A percentile compares a stretch with the other conserved stretches of the same genome.
Evolutionary conservation across 2,113 vertebrate genomes (phyloP).

Genomic region (Synodontis membranacea): DNA sequence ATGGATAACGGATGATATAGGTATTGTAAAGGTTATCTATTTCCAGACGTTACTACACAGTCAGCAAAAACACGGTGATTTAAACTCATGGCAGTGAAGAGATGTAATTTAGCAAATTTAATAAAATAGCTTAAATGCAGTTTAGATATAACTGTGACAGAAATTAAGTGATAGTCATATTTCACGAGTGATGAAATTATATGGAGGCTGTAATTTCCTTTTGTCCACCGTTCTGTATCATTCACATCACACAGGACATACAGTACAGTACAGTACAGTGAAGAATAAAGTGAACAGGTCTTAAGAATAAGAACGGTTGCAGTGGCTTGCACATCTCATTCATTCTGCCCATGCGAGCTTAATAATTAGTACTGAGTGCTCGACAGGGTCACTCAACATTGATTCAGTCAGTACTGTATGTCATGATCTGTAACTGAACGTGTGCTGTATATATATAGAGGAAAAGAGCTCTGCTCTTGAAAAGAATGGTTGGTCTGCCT

Average conservation of each 20-base stretch:
- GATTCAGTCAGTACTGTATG: slow-evolving; percentile 2
- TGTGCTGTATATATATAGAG: not conserved
- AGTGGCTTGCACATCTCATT: not conserved
- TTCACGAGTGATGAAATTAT: not conserved
- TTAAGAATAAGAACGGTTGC: not conserved
- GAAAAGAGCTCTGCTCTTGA: not conserved
- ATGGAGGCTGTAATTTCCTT: not conserved
- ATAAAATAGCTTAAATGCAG: not conserved
- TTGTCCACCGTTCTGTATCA: not conserved
- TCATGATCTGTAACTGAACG: not conserved
- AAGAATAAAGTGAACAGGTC: not conserved
- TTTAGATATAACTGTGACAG: not conserved
- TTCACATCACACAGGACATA: not conserved
- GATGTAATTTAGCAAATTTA: not conserved
- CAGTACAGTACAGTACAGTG: not conserved
- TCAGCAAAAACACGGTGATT: not conserved
- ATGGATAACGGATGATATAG: not conserved
- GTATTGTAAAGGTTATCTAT: not conserved
- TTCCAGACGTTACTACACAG: not conserved
- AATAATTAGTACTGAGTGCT: not conserved
- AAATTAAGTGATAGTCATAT: not conserved
- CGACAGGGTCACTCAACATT: not conserved
- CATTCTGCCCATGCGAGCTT: not conserved
- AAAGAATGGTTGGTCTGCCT: not conserved
- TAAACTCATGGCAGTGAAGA: not conserved